Percentiles rank a stretch among this genome's conserved stretches.
phyloP scores from a whole-genome alignment of 2,888 invertebrate genomes.

The Caenorhabditis angaria region DNA sequence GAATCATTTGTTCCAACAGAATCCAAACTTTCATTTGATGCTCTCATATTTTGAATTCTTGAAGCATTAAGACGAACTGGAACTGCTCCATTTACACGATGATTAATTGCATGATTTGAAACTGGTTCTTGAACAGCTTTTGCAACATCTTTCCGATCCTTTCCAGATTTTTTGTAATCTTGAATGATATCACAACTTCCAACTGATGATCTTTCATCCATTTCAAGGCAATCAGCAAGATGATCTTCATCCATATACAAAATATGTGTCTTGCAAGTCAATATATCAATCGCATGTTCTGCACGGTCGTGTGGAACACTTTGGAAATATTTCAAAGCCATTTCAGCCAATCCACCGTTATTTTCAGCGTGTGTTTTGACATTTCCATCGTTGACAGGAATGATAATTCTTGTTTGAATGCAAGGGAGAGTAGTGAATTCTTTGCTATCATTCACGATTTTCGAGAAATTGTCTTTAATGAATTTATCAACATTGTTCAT shows the following conservation, averaged over 20 bases:
- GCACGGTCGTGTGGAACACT: constrained; percentile 54
- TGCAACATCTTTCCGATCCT: constrained; percentile 47
- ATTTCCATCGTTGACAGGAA: constrained; percentile 47
- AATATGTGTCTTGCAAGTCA: constrained; percentile 65
- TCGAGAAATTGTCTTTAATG: constrained; percentile 63
- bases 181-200: constrained; percentile 68
- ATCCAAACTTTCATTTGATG: constrained; percentile 57
- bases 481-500: constrained; percentile 66
- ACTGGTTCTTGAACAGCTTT: constrained; percentile 51
- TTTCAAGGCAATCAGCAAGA: constrained; percentile 67
- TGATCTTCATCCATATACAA: constrained; percentile 66
- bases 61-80: constrained; percentile 62
- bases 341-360: constrained; percentile 54
- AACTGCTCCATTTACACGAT: constrained; percentile 66
- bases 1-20: constrained; percentile 55
- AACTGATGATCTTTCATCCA: constrained; percentile 67
- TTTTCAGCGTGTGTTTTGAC: constrained; percentile 29
- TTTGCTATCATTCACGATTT: constrained; percentile 58
- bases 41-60: constrained; percentile 53
- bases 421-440: constrained; percentile 70
- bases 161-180: constrained; percentile 66
- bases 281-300: constrained; percentile 60
- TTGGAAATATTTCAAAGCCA: constrained; percentile 63
- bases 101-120: constrained; percentile 51
- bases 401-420: constrained; percentile 66